A percentile compares a stretch with the other conserved stretches of the same genome.
Conservation (phyloP, 2,888 invertebrate genomes). For the Mesochorus sp. region DNA sequence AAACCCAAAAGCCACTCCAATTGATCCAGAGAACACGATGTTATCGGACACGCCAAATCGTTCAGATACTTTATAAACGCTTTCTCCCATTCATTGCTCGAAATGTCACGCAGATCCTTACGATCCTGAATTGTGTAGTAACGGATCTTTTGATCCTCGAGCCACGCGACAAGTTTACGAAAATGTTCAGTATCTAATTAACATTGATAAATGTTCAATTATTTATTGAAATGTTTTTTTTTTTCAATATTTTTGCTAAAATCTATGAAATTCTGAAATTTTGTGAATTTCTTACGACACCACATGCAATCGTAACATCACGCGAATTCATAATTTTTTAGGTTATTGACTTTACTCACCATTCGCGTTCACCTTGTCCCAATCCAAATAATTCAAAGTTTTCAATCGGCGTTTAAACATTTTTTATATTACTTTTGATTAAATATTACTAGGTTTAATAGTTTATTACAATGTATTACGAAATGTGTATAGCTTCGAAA, state of each 20-base stretch:
- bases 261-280: constrained; percentile 17
- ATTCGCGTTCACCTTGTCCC: constrained; percentile 87
- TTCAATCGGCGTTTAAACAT: constrained; percentile 91
- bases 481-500: constrained; percentile 2
- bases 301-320: constrained; percentile 2
- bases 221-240: not conserved
- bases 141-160: constrained; percentile 96
- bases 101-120: constrained; percentile 87
- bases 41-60: constrained; percentile 89
- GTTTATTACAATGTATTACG: not conserved
- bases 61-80: constrained; percentile 89
- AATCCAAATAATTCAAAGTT: constrained; percentile 90
- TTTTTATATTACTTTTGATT: constrained; percentile 65
- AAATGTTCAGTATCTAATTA: constrained; percentile 90
- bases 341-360: constrained; percentile 83
- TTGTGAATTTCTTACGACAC: no score
- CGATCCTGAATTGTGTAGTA: constrained; percentile 93
- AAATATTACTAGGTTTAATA: not conserved
- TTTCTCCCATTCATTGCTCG: constrained; percentile 87
- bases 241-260: no score
- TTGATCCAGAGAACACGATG: constrained; percentile 86
- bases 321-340: not conserved
- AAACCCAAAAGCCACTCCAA: constrained; percentile 93
- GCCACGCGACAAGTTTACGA: constrained; percentile 92
- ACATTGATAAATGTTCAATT: constrained; percentile 22